phyloP scores from a whole-genome alignment of 2,113 vertebrate genomes.

The Sarotherodon lohbergeri region DNA sequence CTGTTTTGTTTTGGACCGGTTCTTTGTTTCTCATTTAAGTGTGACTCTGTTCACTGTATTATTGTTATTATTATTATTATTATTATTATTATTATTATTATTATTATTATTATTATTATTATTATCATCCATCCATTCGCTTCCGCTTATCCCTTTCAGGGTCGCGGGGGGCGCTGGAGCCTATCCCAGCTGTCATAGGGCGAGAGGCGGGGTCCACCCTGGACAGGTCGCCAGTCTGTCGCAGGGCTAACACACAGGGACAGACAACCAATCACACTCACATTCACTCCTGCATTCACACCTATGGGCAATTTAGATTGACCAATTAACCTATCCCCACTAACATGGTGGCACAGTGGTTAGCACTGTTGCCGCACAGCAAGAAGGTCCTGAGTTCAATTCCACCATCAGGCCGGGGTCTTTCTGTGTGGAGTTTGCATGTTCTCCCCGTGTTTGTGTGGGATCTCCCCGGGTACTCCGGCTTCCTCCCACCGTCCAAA shows the following conservation, averaged over 20 bases:
- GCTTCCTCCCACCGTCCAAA: too few species aligned
- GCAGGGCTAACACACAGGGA: accelerated
- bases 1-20: neutral
- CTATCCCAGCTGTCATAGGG: neutral
- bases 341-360: neutral
- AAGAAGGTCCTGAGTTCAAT: neutral
- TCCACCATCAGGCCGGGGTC: accelerated
- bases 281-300: neutral
- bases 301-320: neutral
- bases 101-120: too few species aligned
- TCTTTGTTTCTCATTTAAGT: neutral
- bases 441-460: too few species aligned
- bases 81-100: neutral
- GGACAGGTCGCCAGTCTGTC: neutral
- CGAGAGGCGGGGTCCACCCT: neutral
- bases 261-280: neutral
- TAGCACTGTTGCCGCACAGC: accelerated
- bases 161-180: accelerated
- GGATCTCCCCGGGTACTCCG: too few species aligned
- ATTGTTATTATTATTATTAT: neutral
- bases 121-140: neutral
- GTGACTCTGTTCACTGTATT: neutral
- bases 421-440: neutral
- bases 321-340: neutral
- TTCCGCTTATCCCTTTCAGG: accelerated